Evolutionary conservation across 1,140 invertebrate species (phyloP).

Genomic region (Notospermus geniculatus): DNA sequence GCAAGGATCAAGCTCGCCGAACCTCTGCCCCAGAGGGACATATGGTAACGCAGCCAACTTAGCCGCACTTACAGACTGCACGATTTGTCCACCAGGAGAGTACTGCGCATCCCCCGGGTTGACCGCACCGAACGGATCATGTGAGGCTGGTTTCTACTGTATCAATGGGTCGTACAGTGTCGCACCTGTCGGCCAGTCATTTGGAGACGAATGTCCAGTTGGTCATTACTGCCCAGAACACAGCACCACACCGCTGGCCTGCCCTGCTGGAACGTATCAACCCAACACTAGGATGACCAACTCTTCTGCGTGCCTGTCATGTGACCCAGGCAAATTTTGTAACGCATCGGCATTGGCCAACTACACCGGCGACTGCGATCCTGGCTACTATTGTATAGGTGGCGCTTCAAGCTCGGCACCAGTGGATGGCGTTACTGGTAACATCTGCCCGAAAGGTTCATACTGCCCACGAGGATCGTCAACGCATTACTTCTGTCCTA

Average conservation of each 20-base stretch:
- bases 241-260: slow-evolving; percentile 42
- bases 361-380: slow-evolving; percentile 38
- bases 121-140: slow-evolving; percentile 36
- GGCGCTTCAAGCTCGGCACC: slow-evolving; percentile 36
- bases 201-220: slow-evolving; percentile 47
- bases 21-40: slow-evolving; percentile 47
- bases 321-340: slow-evolving; percentile 45
- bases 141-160: slow-evolving; percentile 48
- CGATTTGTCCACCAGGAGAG: slow-evolving; percentile 43
- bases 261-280: slow-evolving; percentile 46
- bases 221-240: slow-evolving; percentile 43
- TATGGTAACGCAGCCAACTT: slow-evolving; percentile 39
- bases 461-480: slow-evolving; percentile 41
- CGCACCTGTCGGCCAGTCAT: slow-evolving; percentile 38
- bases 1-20: slow-evolving; percentile 31
- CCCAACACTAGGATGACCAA: slow-evolving; percentile 34
- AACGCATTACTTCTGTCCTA: slow-evolving; percentile 42
- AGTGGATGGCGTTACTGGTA: slow-evolving; percentile 40
- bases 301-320: slow-evolving; percentile 35
- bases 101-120: slow-evolving; percentile 43
- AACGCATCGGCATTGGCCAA: slow-evolving; percentile 31
- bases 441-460: slow-evolving; percentile 48
- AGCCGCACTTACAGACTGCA: slow-evolving; percentile 39
- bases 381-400: slow-evolving; percentile 44
- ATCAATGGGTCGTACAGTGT: slow-evolving; percentile 44